Evolutionary conservation across 1,140 invertebrate genomes (phyloP), one percentile per base, ranked within the genome.

Genomic region (Zaprionus davidi): DNA sequence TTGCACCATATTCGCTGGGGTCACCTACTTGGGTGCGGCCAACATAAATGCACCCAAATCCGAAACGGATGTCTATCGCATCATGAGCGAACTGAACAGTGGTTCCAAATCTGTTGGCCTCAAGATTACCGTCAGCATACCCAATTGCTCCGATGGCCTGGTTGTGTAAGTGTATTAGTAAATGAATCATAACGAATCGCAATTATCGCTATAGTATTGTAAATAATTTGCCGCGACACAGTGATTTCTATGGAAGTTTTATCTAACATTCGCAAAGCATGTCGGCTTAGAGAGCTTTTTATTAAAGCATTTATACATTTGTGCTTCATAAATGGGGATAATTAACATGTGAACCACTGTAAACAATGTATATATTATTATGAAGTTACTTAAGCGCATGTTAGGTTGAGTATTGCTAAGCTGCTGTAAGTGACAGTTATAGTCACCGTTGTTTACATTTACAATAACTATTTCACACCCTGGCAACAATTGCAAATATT

Each of bases 1-100:
- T 73, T 97, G 97, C 87, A 97, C 97, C 63, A 95, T 98, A 81
- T 99, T 99, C 93, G 96, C 97, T 92, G 97, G 98, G 17, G 97
- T 99, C 28, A 97, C 97, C 62, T 99, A 99, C 94, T 94, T 99
- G 68, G 98, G 99, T 36, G 97, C 97, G 12, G 97, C 98, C 53
- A 96, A 96, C 68, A 98, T 99, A 71, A 97, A 98, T 93, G 97
- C 98, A 4, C 98, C 98, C 5, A 96, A 98, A 92, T 98, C 97
- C 58, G 98, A 99, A 93, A 94, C 94, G n/a, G 99, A 99, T 94
- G 99, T 99, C 76, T 97, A 98, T 92, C 94, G 96, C 46, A 99
- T 99, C 90, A 99, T 99, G 96, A 95, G 95, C 51, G 96, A 98
- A 85, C 93, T 99, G 12, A 98, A 97, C 92, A 95, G 95, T 78